These are phyloP conservation scores for Sebastes wilsoni DNA, from an alignment of 2,797 vertebrate species.

Conservation along the genomic window DNA sequence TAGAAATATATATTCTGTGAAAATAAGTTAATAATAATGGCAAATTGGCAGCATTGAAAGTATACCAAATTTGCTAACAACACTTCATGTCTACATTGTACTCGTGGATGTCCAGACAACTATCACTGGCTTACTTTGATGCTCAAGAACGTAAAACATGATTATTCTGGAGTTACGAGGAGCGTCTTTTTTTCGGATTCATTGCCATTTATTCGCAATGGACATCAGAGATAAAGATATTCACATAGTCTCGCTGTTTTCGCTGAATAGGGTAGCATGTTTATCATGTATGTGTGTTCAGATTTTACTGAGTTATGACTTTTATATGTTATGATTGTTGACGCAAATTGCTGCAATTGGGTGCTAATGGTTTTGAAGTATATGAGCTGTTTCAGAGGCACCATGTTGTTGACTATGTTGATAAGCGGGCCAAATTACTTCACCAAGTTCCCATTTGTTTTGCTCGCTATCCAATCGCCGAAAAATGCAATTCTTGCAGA, in stretches of 20 bases:
- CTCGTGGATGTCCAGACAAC: not conserved
- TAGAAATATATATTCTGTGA: not conserved
- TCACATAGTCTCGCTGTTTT: no score
- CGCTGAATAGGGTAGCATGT: not conserved
- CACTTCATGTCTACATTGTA: not conserved
- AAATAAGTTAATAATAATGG: not conserved
- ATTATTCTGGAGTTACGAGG: not conserved
- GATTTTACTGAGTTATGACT: not conserved
- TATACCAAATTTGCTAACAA: not conserved
- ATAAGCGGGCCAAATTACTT: not conserved
- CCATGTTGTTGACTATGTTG: not conserved
- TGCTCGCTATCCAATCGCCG: no score
- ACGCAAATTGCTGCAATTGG: not conserved
- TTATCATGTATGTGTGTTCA: not conserved
- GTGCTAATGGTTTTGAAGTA: not conserved
- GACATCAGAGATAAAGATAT: not conserved
- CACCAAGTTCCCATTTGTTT: not conserved
- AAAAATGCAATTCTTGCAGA: no score
- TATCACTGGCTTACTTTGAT: not conserved
- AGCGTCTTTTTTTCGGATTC: not conserved
- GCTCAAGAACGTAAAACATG: not conserved
- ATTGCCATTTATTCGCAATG: not conserved
- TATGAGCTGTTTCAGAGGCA: no score
- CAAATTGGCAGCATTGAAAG: no score
- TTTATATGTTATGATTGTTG: no score